Conservation (phyloP, 2,888 invertebrate genomes). For the Lypha dubia region DNA sequence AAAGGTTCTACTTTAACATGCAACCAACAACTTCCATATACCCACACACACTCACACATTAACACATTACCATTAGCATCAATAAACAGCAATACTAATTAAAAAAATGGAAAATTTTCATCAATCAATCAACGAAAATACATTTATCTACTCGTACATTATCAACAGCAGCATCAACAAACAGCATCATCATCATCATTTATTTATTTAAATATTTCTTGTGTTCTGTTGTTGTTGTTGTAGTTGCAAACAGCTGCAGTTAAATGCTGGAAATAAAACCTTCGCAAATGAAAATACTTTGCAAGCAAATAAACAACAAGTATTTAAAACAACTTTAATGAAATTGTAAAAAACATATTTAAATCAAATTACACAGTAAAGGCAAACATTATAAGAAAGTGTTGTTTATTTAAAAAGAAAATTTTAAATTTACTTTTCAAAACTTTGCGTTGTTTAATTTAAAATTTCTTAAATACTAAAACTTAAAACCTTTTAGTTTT, state of each 20-base stretch:
- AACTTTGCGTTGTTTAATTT: too few relatives aligned
- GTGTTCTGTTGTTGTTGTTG: too few relatives aligned
- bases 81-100: slow-evolving; percentile 2
- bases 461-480: too few relatives aligned
- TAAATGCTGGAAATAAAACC: neutral
- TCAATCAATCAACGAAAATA: slow-evolving; percentile 1
- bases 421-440: too few relatives aligned
- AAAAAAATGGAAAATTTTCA: neutral
- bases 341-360: neutral
- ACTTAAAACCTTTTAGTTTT: neutral
- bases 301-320: neutral
- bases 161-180: neutral
- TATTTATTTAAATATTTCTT: neutral
- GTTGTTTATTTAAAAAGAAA: neutral
- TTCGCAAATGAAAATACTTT: slow-evolving; percentile 2
- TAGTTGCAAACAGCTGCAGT: neutral
- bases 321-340: neutral
- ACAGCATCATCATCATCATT: neutral
- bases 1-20: slow-evolving; percentile 25
- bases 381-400: neutral
- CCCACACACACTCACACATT: too few relatives aligned
- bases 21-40: slow-evolving; percentile 11
- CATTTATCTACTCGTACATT: slow-evolving; percentile 1
- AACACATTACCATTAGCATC: neutral
- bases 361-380: neutral